Base-by-base conservation (phyloP, 2,797 vertebrate species). In the Periophthalmus magnuspinnatus region DNA sequence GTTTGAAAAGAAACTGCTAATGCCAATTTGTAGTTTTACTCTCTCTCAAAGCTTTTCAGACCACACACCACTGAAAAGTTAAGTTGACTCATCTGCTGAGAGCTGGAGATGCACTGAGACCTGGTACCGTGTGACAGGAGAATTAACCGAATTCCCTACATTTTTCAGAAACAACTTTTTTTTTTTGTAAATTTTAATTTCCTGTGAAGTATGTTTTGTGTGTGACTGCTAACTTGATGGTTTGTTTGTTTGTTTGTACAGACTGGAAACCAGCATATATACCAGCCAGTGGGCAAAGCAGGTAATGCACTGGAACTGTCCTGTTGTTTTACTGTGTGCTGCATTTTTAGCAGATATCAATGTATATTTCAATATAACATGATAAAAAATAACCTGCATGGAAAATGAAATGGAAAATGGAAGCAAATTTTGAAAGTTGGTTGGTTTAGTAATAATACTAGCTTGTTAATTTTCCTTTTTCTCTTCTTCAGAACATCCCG, bases 211-310 rank as follows among this genome's bases (percentile, higher is more conserved):
- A 74, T 62, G 71, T 81, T 78, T 75, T 66, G 45, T 80, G 62
- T 69, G 34, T 38, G 48, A 74, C 56, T 36, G 9, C 56, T 91
- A 87, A 90, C 77, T 73, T 52, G 52, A 10, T 71, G 79, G 45
- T 59, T 57, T 86, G 68, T 81, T 78, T 86, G 70, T 89, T 80
- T 88, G 66, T 89, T 84, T 90, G 75, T 86, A 0, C 86, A 99
- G 97, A 93, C 94, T 81, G 95, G 95, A 89, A 98, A 95, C 93
- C 97, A 99, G 83, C 97, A 99, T 91, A 96, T 99, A 75, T 99
- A 99, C 88, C 98, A 99, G 84, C 98, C 98, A 28, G 95, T 99
- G 82, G 97, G 96, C 64, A 99, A 98, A 90, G 83, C 95, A 95
- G 98, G 98, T 99, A 94, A 95, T 90, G 52, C 45, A 70, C 70